phyloP scores from a whole-genome alignment of 2,888 invertebrate species.

The Bhutanitis thaidina region DNA sequence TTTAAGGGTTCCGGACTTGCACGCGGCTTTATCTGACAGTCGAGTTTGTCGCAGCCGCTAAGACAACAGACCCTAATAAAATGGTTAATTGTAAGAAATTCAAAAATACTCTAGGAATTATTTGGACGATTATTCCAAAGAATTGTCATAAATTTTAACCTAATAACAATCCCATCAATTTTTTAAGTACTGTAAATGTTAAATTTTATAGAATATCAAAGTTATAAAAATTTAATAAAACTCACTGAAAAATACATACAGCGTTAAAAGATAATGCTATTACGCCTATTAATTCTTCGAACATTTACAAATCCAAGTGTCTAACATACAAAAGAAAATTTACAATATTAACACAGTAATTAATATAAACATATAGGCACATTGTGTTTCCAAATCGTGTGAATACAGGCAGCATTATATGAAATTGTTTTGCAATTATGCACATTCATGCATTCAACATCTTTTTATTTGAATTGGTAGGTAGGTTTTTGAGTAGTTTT shows the following conservation, averaged over 20 bases:
- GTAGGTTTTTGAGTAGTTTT: not conserved
- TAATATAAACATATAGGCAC: conserved; percentile 25
- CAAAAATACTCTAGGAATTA: too few species aligned
- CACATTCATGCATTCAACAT: not conserved
- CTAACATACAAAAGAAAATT: conserved; percentile 9
- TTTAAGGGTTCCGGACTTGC: too few species aligned
- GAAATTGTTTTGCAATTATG: not conserved
- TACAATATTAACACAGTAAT: conserved; percentile 22
- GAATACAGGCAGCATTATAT: not conserved
- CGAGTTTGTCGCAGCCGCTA: too few species aligned
- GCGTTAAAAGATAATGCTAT: conserved; percentile 9
- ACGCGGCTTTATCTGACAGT: too few species aligned
- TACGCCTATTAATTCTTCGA: conserved; percentile 14
- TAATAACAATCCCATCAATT: too few species aligned
- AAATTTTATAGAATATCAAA: too few species aligned
- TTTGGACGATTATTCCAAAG: too few species aligned
- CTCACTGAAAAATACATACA: conserved; percentile 20
- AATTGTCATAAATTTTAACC: too few species aligned
- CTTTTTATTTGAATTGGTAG: not conserved
- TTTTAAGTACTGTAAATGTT: too few species aligned
- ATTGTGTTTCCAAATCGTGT: conserved; percentile 25
- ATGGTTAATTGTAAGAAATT: too few species aligned
- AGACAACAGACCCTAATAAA: too few species aligned
- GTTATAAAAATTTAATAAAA: too few species aligned
- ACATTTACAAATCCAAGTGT: conserved; percentile 13